Conservation (phyloP, 2,888 invertebrate genomes). For the Criorhina ranunculi region DNA sequence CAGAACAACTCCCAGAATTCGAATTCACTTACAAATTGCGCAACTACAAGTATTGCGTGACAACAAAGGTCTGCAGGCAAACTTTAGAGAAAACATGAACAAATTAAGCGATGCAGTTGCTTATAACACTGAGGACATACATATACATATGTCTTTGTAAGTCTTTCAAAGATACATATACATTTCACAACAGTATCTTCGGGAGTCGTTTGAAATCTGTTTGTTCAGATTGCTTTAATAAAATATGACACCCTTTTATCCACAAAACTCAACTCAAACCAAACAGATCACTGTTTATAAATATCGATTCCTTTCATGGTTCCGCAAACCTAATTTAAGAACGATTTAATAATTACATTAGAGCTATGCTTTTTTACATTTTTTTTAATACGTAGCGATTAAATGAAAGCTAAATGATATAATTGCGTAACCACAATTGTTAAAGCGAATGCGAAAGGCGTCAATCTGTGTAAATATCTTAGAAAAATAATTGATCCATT, state of each 20-base stretch:
- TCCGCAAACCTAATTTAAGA: too few relatives aligned
- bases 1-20: not conserved
- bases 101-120: too few relatives aligned
- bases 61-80: not conserved
- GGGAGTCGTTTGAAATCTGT: too few relatives aligned
- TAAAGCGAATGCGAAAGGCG: constrained; percentile 27
- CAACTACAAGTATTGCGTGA: not conserved
- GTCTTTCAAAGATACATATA: too few relatives aligned
- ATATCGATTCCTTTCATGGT: too few relatives aligned
- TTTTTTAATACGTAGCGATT: not conserved
- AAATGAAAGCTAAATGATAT: constrained; percentile 24
- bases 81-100: not conserved
- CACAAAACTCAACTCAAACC: too few relatives aligned
- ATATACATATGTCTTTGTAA: too few relatives aligned
- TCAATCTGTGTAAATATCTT: constrained; percentile 12
- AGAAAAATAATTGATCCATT: constrained; percentile 38
- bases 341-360: not conserved
- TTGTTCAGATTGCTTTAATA: too few relatives aligned
- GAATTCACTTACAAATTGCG: not conserved
- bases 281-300: too few relatives aligned
- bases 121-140: too few relatives aligned
- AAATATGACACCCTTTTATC: too few relatives aligned
- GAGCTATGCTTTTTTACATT: not conserved
- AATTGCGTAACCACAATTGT: constrained; percentile 26
- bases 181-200: too few relatives aligned